These are phyloP conservation scores for Tethea ocularis DNA, from an alignment of 2,888 invertebrate species.

Conservation along the genomic window DNA sequence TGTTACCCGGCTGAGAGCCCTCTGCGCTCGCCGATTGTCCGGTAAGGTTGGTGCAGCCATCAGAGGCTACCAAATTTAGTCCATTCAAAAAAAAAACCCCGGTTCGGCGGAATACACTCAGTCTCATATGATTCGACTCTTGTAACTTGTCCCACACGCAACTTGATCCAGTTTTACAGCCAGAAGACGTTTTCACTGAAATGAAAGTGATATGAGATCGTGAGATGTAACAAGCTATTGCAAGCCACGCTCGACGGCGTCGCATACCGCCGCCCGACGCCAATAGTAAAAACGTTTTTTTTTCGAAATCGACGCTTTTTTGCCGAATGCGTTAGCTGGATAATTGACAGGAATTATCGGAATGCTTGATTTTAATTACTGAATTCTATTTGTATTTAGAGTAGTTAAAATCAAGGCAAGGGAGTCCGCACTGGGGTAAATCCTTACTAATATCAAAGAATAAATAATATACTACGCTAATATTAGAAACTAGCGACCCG, in stretches of 20 bases:
- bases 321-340: slow-evolving; percentile 3
- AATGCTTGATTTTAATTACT: neutral
- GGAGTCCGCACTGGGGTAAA: too few species aligned
- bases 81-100: too few species aligned
- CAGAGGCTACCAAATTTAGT: too few species aligned
- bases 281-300: neutral
- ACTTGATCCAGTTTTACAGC: slow-evolving; percentile 34
- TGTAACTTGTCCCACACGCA: slow-evolving; percentile 22
- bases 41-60: too few species aligned
- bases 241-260: slow-evolving; percentile 24
- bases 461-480: too few species aligned
- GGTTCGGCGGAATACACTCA: too few species aligned
- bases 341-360: neutral
- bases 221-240: slow-evolving; percentile 12
- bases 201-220: slow-evolving; percentile 45
- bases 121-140: neutral
- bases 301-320: neutral
- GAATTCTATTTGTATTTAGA: too few species aligned
- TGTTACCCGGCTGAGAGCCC: too few species aligned
- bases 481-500: too few species aligned
- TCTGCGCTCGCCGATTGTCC: too few species aligned
- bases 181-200: slow-evolving; percentile 43
- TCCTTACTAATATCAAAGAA: too few species aligned
- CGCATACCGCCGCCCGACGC: slow-evolving; percentile 19
- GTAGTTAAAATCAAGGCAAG: too few species aligned